Conservation (phyloP, 1,140 invertebrate genomes). For the Lepidotrigona ventralis region DNA sequence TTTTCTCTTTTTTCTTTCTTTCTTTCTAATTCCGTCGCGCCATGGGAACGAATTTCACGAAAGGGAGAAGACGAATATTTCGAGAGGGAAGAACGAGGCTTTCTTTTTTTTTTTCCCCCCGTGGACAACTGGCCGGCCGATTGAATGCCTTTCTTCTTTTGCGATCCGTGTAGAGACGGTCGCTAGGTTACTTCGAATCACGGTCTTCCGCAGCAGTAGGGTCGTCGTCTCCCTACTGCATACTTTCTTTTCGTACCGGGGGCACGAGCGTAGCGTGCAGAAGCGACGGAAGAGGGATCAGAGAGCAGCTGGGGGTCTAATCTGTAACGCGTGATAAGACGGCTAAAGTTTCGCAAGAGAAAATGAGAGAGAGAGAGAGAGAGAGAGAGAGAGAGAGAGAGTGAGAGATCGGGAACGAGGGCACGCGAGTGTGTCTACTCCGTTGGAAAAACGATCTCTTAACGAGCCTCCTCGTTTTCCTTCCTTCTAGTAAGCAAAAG, state of each 20-base stretch:
- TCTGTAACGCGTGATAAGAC: constrained; percentile 46
- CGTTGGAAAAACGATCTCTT: constrained; percentile 9
- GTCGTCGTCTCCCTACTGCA: constrained; percentile 47
- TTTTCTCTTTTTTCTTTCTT: background rate
- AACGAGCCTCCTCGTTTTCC: constrained; percentile 3
- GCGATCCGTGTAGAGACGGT: constrained; percentile 43
- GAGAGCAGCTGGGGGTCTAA: constrained; percentile 57
- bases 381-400: constrained; percentile 33
- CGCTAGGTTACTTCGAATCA: constrained; percentile 58
- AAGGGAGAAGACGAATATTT: background rate
- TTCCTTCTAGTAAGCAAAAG: background rate
- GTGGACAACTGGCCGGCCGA: background rate
- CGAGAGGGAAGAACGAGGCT: background rate
- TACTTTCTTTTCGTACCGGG: constrained; percentile 29
- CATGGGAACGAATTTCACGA: background rate
- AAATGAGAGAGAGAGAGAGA: constrained; percentile 34
- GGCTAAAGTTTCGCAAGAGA: constrained; percentile 32
- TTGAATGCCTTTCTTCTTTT: constrained; percentile 45
- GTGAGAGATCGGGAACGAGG: constrained; percentile 13
- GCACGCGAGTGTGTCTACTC: background rate
- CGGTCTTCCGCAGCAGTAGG: constrained; percentile 43
- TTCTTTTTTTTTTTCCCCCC: background rate
- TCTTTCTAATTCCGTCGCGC: background rate
- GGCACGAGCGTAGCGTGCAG: constrained; percentile 5
- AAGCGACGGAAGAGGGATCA: constrained; percentile 33